Evolutionary conservation across 2,888 invertebrate species (phyloP), one percentile per base, ranked within the genome.

Genomic region (Drosophila testacea): DNA sequence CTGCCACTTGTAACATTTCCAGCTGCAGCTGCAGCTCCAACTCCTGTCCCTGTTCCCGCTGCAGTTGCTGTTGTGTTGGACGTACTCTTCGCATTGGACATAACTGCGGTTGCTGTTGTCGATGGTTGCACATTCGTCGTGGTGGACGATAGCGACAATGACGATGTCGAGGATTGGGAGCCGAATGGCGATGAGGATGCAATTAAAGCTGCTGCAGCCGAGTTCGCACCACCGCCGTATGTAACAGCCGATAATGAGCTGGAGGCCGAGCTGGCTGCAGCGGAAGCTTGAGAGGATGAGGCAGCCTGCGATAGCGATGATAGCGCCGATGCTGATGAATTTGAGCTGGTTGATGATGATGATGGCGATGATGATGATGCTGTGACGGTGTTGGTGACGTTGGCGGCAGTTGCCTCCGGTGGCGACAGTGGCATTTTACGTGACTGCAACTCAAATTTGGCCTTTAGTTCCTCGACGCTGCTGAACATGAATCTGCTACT

Each of bases 391-490:
- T 36, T 32, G 62, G 64, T 71, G 65, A 55, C 39, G 13, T 48
- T 28, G 48, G 30, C 66, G 30, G 47, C 63, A 63, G 44, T 77
- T 51, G 78, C 75, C 69, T 83, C 82, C 28, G 84, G 81, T 30
- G 85, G 83, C 66, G 88, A 79, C 66, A 91, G 81, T 64, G 92
- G 90, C 91, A 91, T 91, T 72, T 90, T 91, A 69, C 79, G 87
- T 66, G 87, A 73, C 76, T 77, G 76, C 42, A 32, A 42, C 62
- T 87, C 83, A 62, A 91, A 88, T 73, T 91, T 88, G 22, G 89
- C 88, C 73, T 90, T 91, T 1, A 91, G 76, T 67, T 90, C 90
- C 69, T 90, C 90, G 67, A 91, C 90, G 69, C 83, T 85, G 70
- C 75, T 83, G 39, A 86, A 86, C 42, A 83, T 88, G 13, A 86